Base-by-base conservation (phyloP, 2,797 vertebrate species). In the Cuculus canorus region DNA sequence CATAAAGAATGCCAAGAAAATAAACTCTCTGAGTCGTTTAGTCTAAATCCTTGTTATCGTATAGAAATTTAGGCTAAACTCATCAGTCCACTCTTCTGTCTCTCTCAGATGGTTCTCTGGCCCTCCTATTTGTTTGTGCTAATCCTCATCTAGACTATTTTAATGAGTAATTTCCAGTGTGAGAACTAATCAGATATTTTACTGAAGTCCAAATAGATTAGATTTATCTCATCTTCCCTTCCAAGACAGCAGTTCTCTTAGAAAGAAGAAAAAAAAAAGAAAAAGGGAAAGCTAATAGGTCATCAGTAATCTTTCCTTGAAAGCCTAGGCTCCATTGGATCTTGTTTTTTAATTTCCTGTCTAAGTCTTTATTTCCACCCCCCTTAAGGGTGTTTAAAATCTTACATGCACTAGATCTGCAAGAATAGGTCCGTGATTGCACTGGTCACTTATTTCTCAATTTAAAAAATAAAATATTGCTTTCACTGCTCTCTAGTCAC, bases 131-230 rank as follows among this genome's bases (percentile, higher is more conserved):
- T 70, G 84, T 82, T 75, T 57, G 35, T 83, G 47, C 69, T 83
- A 72, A 78, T 93, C 37, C 32, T 88, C 61, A 76, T 82, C 77
- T 88, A 32, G 17, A 25, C 54, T 53, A 11, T 24, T 64, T 53
- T 73, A 88, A 72, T 0, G 1, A 79, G 37, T 64, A 65, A 95
- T 93, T 86, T 84, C 48, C 75, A 82, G 28, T 5, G 1, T 82
- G 75, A 35, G 63, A 86, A 79, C 64, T 92, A 86, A 93, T 83
- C 75, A 92, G 75, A 11, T 65, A 60, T 54, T 86, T 92, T 92
- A 61, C 37, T 76, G 45, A 81, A 84, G 37, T 86, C 47, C 50
- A 23, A 18, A 79, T 72, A 63, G 73, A 76, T 92, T 88, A 65
- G 63, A 72, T 76, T 90, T 82, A 75, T 86, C 80, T 94, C 17